Evolutionary conservation across 2,113 vertebrate species (phyloP), one percentile per base, ranked within the genome.

Genomic region (Leuciscus idus): DNA sequence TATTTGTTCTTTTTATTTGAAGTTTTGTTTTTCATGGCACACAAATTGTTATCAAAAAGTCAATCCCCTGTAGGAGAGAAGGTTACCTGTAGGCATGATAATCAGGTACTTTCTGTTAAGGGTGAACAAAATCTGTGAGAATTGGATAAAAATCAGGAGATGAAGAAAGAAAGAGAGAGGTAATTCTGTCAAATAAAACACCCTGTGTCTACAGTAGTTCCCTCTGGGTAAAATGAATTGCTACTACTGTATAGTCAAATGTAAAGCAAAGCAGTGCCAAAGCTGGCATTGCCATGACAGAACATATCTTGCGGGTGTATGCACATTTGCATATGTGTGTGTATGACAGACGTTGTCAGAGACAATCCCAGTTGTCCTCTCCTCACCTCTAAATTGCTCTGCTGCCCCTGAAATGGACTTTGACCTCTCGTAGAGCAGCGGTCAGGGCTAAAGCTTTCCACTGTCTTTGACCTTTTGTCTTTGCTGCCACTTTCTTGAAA

Each of bases 271-370:
- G 57, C 23, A 62, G 36, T 26, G 59, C 15, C 26, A 43, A 80
- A 81, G 8, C 75, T 87, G 76, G 50, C 72, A 84, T 84, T 72
- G 62, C 13, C 55, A 33, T 81, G 83, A n/a, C 75, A 74, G 39
- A 26, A n/a, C n/a, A 64, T 28, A 79, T 30, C 26, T 17, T 36
- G 10, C 4, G 30, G 75, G 61, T 66, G 26, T 66, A 26, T 68
- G 6, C 26, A 64, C 64, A 48, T 84, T 74, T 77, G n/a, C 64
- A 70, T 73, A 15, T 84, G 30, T 21, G 21, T 50, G 28, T 70
- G 48, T 66, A 48, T 84, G 73, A 61, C 6, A 76, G 39, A 43
- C 6, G 1, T 15, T 46, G 30, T 50, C 74, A 52, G 28, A 64
- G 48, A 36, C 28, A 33, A 50, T 55, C 28, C 61, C 43, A 66